Evolutionary conservation across 2,888 invertebrate genomes (phyloP), one percentile per base, ranked within the genome.

Genomic region (Frankliniella intonsa): DNA sequence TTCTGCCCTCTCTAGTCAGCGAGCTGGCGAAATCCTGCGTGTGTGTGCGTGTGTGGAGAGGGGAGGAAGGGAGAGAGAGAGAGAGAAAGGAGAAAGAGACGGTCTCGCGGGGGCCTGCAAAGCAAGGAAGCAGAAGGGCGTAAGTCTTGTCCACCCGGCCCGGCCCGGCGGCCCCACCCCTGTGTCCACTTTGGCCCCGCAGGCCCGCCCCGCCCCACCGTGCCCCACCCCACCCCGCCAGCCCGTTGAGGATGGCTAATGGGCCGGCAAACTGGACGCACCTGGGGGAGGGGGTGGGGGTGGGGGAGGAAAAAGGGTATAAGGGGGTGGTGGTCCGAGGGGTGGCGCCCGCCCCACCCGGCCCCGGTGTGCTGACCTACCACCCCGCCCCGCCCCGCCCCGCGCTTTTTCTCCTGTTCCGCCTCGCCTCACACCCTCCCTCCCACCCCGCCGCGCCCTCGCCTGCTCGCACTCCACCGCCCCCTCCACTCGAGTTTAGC

Each of bases 261-360:
- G 69, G 69, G n/a, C 22, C 69, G 69, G 69, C 22, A 76, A 76
- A 25, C 69, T 25, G 69, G 69, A 25, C 69, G 69, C 69, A 76
- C 69, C 69, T 76, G 69, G 69, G 9, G 22, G 25, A 22, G 25
- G 7, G 11, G 69, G 11, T 25, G 69, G 69, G 69, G 22, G 69
- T 9, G 65, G 65, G 55, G 8, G 55, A 55, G 14, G 19, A 11
- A 55, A 55, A n/a, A 11, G 22, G 69, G 22, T 22, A 22, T n/a
- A 25, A 10, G 11, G 25, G 69, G 69, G 25, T 9, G 69, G 69
- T 11, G 69, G 69, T 22, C 22, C 22, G 69, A 12, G 25, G 9
- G 69, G 55, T 14, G 25, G 9, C 25, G 69, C 22, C 17, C 14
- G 14, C 55, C 5, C 55, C 55, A 7, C 14, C 55, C 55, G 5